Percentiles rank a stretch among this genome's conserved stretches.
Conservation (phyloP, 1,140 invertebrate species). For the Neodiprion lecontei region DNA sequence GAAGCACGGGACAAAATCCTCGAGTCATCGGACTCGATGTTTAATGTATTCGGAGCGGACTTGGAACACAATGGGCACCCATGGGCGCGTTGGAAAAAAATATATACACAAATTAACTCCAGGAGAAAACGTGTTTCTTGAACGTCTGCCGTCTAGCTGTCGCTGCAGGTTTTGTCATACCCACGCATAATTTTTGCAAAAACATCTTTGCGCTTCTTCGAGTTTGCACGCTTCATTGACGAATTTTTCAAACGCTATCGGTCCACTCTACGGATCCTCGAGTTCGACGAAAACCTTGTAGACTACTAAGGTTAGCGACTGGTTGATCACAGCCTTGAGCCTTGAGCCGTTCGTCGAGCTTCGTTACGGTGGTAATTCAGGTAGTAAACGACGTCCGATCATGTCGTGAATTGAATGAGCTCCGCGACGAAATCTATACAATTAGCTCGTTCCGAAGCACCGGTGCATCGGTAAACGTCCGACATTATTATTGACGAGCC, state of each 20-base stretch:
- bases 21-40: slow-evolving; percentile 4
- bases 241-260: no score
- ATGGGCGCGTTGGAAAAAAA: slow-evolving; percentile 2
- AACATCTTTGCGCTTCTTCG: no score
- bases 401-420: background rate
- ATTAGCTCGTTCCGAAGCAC: no score
- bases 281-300: background rate
- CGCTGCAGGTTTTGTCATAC: no score
- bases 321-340: background rate
- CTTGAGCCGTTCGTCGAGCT: background rate
- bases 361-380: background rate
- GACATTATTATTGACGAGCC: no score
- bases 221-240: no score
- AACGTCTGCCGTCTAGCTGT: background rate
- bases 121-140: background rate
- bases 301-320: background rate
- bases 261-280: no score
- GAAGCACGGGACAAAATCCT: background rate
- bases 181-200: no score
- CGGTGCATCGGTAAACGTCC: no score
- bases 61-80: background rate
- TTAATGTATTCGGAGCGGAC: slow-evolving; percentile 1
- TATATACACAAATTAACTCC: background rate
- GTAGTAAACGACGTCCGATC: background rate
- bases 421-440: no score